phyloP scores from a whole-genome alignment of 2,888 invertebrate genomes.

The Bruchidius siliquastri region DNA sequence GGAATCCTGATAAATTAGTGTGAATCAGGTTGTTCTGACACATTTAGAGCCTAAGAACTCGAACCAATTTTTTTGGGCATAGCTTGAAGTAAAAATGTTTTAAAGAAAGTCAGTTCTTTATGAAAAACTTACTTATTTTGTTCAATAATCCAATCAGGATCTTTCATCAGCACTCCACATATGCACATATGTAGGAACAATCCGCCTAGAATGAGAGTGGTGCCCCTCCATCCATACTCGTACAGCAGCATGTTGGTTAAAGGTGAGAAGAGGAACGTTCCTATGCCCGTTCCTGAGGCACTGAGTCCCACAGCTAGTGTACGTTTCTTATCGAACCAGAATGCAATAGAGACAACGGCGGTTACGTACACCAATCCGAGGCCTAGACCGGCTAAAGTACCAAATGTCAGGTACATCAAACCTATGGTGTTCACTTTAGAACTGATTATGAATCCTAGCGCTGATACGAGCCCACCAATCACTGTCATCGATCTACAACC shows the following conservation, averaged over 20 bases:
- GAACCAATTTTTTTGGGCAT: too few species aligned
- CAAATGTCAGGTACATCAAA: slow-evolving; percentile 80
- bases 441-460: slow-evolving; percentile 71
- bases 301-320: slow-evolving; percentile 83
- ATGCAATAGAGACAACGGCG: slow-evolving; percentile 86
- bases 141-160: slow-evolving; percentile 79
- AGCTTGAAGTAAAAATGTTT: too few species aligned
- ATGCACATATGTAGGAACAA: slow-evolving; percentile 80
- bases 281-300: slow-evolving; percentile 84
- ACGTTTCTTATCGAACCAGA: slow-evolving; percentile 86
- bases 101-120: too few species aligned
- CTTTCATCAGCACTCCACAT: slow-evolving; percentile 81
- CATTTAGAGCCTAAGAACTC: too few species aligned
- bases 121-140: slow-evolving; percentile 55
- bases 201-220: slow-evolving; percentile 74
- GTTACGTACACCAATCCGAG: slow-evolving; percentile 82
- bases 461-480: slow-evolving; percentile 66
- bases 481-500: slow-evolving; percentile 41
- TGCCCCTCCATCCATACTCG: slow-evolving; percentile 81
- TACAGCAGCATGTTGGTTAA: slow-evolving; percentile 74
- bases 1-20: slow-evolving; percentile 1
- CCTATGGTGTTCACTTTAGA: slow-evolving; percentile 67
- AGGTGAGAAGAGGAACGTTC: slow-evolving; percentile 84
- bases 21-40: too few species aligned
- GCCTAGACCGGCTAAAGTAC: slow-evolving; percentile 78